Evolutionary conservation across 2,797 vertebrate genomes (phyloP).

Genomic region (Sebastes diaconus): DNA sequence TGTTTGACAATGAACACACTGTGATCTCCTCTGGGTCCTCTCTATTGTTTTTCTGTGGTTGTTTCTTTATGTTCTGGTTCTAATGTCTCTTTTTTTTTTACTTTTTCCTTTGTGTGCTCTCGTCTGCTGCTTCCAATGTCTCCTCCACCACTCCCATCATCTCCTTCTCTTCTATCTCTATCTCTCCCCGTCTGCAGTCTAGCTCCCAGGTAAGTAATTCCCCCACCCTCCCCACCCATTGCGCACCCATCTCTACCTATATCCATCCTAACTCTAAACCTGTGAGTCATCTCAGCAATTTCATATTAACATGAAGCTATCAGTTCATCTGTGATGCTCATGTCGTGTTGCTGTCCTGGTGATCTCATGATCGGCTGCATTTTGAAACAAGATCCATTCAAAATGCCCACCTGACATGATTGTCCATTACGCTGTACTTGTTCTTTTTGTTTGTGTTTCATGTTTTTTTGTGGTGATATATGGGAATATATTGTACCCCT

Average conservation of each 20-base stretch:
- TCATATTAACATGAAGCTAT: conserved; percentile 36
- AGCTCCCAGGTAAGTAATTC: conserved; percentile 90
- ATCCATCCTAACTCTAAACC: conserved; percentile 31
- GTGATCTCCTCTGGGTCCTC: conserved; percentile 39
- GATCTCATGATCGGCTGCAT: conserved; percentile 26
- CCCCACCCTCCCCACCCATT: conserved; percentile 9
- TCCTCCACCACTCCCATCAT: conserved; percentile 56
- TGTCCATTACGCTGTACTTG: not conserved
- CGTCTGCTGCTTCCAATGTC: conserved; percentile 58
- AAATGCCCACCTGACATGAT: conserved; percentile 22
- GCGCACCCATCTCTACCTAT: not conserved
- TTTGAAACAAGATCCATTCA: conserved; percentile 34
- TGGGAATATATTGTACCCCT: not conserved
- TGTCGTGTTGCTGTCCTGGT: conserved; percentile 26
- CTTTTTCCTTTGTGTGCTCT: conserved; percentile 57
- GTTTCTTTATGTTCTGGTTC: conserved; percentile 57
- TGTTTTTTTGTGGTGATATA: conserved; percentile 15
- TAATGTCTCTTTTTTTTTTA: conserved; percentile 58
- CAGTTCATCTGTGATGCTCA: conserved; percentile 35
- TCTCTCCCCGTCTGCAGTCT: conserved; percentile 89
- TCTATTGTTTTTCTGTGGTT: conserved; percentile 38
- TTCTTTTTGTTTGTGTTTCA: conserved; percentile 26
- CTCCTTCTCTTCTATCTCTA: conserved; percentile 72
- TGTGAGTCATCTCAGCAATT: conserved; percentile 32
- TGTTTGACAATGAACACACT: conserved; percentile 54